A percentile compares a stretch with the other conserved stretches of the same genome.
These are phyloP conservation scores for Hypolimnas misippus DNA, from an alignment of 2,888 invertebrate species.

Conservation along the genomic window DNA sequence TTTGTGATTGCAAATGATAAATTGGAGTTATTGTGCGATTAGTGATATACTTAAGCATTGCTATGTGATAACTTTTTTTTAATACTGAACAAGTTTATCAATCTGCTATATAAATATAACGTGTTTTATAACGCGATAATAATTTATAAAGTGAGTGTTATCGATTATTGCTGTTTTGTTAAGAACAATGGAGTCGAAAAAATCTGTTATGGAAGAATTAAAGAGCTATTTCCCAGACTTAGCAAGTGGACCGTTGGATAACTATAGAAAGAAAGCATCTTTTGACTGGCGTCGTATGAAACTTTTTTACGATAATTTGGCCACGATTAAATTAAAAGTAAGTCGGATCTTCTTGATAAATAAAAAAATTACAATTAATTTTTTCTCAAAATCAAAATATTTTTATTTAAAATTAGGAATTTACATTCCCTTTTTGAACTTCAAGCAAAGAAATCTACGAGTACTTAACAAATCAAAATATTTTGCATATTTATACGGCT, in stretches of 20 bases:
- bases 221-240: slow-evolving; percentile 82
- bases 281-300: slow-evolving; percentile 88
- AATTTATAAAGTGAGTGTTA: neutral
- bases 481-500: no score
- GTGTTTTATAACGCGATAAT: neutral
- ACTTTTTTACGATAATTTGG: slow-evolving; percentile 64
- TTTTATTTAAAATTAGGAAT: no score
- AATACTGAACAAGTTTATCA: neutral
- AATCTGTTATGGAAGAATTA: slow-evolving; percentile 58
- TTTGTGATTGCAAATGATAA: no score
- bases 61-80: neutral
- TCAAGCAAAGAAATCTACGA: no score
- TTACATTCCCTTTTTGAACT: no score
- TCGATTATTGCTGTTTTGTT: neutral
- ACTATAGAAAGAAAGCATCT: slow-evolving; percentile 85
- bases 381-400: no score
- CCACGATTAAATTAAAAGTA: slow-evolving; percentile 70
- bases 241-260: slow-evolving; percentile 85
- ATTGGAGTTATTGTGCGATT: neutral
- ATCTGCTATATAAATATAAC: neutral
- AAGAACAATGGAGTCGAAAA: slow-evolving; percentile 37
- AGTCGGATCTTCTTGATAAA: slow-evolving; percentile 43
- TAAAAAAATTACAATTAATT: no score
- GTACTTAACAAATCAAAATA: no score
- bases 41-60: neutral